A percentile compares a stretch with the other conserved stretches of the same genome.
Conservation (phyloP, 1,140 invertebrate species). For the Belonocnema kinseyi region DNA sequence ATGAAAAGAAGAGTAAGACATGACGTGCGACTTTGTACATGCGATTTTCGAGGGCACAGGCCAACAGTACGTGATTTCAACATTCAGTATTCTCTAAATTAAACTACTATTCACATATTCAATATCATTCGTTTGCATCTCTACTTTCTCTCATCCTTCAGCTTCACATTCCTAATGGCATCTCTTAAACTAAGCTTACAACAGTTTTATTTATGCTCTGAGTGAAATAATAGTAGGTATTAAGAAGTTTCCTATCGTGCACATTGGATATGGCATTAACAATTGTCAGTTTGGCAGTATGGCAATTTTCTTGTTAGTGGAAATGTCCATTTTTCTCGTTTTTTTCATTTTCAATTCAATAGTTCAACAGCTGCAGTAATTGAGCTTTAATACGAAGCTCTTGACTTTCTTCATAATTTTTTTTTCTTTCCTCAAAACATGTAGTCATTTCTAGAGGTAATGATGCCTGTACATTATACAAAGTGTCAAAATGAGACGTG, state of each 20-base stretch:
- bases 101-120: slow-evolving; percentile 59
- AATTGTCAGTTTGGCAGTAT: slow-evolving; percentile 76
- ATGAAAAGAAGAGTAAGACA: slow-evolving; percentile 51
- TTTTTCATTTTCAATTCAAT: slow-evolving; percentile 33
- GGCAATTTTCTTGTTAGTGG: slow-evolving; percentile 70
- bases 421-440: slow-evolving; percentile 33
- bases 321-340: slow-evolving; percentile 51
- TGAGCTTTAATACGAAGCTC: slow-evolving; percentile 36
- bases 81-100: slow-evolving; percentile 68
- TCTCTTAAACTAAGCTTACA: slow-evolving; percentile 67
- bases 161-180: slow-evolving; percentile 62
- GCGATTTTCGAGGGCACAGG: slow-evolving; percentile 64
- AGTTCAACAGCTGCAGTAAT: slow-evolving; percentile 45
- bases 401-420: not conserved
- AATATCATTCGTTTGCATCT: slow-evolving; percentile 62
- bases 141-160: slow-evolving; percentile 62
- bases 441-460: slow-evolving; percentile 8
- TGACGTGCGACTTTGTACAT: slow-evolving; percentile 67
- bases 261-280: slow-evolving; percentile 68
- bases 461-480: slow-evolving; percentile 22
- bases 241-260: slow-evolving; percentile 72
- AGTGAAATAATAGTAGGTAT: slow-evolving; percentile 70
- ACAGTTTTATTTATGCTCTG: slow-evolving; percentile 68
- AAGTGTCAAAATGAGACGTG: slow-evolving; percentile 20
- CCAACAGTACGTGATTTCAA: slow-evolving; percentile 67